Percentiles rank a stretch among this genome's conserved stretches.
These are phyloP conservation scores for Chelon auratus DNA, from an alignment of 2,797 vertebrate genomes.

Conservation along the genomic window DNA sequence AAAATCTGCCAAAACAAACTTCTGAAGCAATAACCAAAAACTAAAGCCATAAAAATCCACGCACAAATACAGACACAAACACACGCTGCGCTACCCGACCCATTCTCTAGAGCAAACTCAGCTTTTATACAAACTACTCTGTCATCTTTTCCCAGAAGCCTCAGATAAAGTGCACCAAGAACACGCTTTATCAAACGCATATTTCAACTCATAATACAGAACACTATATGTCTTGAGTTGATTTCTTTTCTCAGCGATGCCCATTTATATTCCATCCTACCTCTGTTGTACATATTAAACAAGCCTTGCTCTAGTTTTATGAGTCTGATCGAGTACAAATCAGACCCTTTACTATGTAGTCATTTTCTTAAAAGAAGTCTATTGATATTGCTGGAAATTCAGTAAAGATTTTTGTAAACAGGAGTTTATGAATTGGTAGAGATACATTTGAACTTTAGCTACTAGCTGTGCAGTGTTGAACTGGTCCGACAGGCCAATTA, in stretches of 20 bases:
- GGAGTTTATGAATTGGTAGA: neutral
- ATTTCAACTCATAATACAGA: constrained; percentile 35
- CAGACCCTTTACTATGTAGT: neutral
- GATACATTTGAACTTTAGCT: neutral
- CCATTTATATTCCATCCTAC: constrained; percentile 1
- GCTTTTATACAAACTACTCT: constrained; percentile 28
- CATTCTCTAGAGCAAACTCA: constrained; percentile 14
- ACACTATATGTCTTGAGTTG: constrained; percentile 3
- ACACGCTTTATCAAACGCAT: constrained; percentile 21
- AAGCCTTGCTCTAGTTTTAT: neutral
- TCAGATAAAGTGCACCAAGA: constrained; percentile 37
- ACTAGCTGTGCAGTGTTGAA: neutral
- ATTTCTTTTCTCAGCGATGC: neutral
- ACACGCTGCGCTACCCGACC: neutral
- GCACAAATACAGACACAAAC: neutral
- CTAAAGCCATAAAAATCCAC: neutral
- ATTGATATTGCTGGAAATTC: neutral
- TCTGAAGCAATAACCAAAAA: neutral
- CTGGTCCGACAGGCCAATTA: neutral
- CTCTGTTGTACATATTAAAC: neutral
- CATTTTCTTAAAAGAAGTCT: neutral
- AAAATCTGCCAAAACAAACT: constrained; percentile 11
- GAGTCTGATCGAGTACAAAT: neutral
- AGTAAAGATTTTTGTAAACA: neutral
- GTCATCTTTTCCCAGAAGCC: constrained; percentile 19